Evolutionary conservation across 1,140 invertebrate species (phyloP), one percentile per base, ranked within the genome.

Genomic region (Uloborus diversus): DNA sequence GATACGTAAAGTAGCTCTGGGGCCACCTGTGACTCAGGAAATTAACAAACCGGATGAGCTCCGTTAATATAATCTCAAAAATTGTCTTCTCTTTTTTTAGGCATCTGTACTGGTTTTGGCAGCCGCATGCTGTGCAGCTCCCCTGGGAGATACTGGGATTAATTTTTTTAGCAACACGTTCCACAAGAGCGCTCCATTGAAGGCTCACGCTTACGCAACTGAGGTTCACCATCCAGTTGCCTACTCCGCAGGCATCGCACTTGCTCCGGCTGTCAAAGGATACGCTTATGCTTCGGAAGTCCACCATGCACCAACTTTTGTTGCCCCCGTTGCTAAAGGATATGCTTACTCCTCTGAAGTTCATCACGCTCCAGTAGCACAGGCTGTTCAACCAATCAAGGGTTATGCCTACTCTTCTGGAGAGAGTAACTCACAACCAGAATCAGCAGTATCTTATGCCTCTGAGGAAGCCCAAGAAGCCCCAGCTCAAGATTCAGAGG

Each of bases 241-340:
- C 25, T 66, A 47, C n/a, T 37, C 64, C 20, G 4, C 35, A 4
- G 20, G 32, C 14, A 17, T 56, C 0, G 53, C 57, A 13, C n/a
- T 27, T 20, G 53, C 53, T 20, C 64, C 64, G 0, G 37, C 37
- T 17, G 64, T 42, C 13, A 66, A 66, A 23, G 64, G 64, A 13
- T 66, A 42, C 25, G 33, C 76, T n/a, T 79, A 79, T 13, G 56
- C 75, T n/a, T 57, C 61, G 1, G 42, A 78, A 47, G 51, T 78
- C 23, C 47, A 32, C 7, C 75, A 79, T 59, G 75, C 32, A 25
- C 27, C 25, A n/a, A 59, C 27, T 0, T 47, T 49, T 28, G 25
- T 27, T 33, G 59, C 27, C 25, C 30, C 49, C 23, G 37, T 37
- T 23, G 37, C 20, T 20, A 30, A 65, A 37, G 61, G 42, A 27